phyloP scores from a whole-genome alignment of 92 coral and sea anemone species.

The Zoanthus gigantus region DNA sequence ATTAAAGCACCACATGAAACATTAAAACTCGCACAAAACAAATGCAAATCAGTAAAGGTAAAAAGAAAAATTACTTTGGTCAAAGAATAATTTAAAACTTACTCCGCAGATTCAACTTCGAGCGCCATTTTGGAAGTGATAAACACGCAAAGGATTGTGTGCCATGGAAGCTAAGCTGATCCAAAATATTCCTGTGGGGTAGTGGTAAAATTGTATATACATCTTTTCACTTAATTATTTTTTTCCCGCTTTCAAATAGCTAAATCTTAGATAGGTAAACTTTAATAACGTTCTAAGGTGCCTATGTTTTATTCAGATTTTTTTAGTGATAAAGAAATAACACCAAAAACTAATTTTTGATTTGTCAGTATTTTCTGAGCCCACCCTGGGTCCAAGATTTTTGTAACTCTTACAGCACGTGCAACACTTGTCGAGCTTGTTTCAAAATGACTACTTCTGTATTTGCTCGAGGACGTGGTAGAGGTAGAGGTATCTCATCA shows the following conservation, averaged over 20 bases:
- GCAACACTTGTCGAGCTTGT: not conserved
- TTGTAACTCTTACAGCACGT: slow-evolving; percentile 19
- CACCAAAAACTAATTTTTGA: not conserved
- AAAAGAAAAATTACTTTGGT: not conserved
- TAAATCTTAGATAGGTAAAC: not conserved
- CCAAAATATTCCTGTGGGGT: not conserved
- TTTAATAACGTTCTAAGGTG: not conserved
- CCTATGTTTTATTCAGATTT: not conserved
- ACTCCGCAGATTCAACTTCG: slow-evolving; percentile 99
- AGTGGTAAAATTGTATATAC: not conserved
- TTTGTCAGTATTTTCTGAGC: not conserved
- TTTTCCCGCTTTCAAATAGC: not conserved
- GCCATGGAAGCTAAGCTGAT: not conserved
- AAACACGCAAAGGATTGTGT: slow-evolving; percentile 32
- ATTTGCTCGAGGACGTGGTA: slow-evolving; percentile 87
- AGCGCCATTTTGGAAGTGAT: slow-evolving; percentile 97
- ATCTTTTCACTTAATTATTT: not conserved
- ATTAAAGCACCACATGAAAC: too few relatives aligned
- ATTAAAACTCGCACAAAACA: not conserved
- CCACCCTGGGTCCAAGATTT: slow-evolving; percentile 30
- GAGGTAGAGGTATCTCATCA: slow-evolving; percentile 74
- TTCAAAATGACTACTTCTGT: slow-evolving; percentile 81
- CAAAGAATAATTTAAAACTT: slow-evolving; percentile 51
- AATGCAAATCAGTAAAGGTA: not conserved
- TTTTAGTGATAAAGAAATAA: not conserved